Base-by-base conservation (phyloP, 1,140 invertebrate species). In the Epicauta chinensis region DNA sequence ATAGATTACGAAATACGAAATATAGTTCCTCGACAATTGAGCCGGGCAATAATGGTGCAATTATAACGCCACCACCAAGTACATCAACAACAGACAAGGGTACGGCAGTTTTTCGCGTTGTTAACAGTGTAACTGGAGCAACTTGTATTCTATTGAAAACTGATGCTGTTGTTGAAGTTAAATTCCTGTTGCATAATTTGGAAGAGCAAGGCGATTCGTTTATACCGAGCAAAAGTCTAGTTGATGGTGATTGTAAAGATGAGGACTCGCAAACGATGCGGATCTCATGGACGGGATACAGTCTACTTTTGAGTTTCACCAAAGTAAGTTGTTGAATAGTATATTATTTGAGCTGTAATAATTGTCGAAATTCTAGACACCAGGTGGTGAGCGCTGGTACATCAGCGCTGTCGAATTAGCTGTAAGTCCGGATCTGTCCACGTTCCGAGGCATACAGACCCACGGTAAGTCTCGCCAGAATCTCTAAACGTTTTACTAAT, bases 341-440 rank as follows among this genome's bases (percentile, higher is more conserved):
- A 29, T 16, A 15, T 50, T 0, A 14, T 41, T 2, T 3, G 23
- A 23, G 23, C 4, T 3, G 1, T 23, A 12, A 39, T 56, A 12
- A 39, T 56, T 53, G 15, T 34, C 16, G 41, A 10, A 49, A 46
- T 74, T 74, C 40, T 67, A 87, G 84, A 86, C 83, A 32, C 86
- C 86, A 11, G 88, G 88, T 10, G 87, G 87, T 4, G 89, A 92
- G 66, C 77, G 85, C 55, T 92, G 88, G 88, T 91, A 90, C 62
- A 81, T 88, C 3, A 82, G 82, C 48, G 81, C 80, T 56, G 78
- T 91, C 34, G 79, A 83, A 62, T 67, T 91, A 40, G 79, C 68
- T 66, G 74, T 64, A 64, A 77, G 59, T 47, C 73, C 75, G 14
- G 77, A 75, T 60, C 67, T 76, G 47, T 71, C 55, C 9, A 39